Conservation (phyloP, 1,140 invertebrate genomes). For the Aricia agestis region DNA sequence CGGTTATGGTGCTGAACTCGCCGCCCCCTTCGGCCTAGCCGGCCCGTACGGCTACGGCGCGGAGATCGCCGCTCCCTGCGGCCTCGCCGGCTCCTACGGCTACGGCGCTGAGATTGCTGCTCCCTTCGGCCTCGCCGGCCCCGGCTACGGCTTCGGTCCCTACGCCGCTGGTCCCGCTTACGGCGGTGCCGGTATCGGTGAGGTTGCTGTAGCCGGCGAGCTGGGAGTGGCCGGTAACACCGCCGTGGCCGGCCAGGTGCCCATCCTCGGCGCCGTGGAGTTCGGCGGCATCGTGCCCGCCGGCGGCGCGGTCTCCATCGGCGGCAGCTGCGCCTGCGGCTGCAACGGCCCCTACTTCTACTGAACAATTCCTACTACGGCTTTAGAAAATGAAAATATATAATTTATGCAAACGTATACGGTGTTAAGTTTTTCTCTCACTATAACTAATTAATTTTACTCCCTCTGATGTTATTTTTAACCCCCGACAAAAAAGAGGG, state of each 20-base stretch:
- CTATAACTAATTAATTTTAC: too few relatives aligned
- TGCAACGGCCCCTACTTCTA: background rate
- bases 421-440: too few relatives aligned
- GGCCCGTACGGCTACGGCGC: background rate
- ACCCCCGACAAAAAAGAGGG: too few relatives aligned
- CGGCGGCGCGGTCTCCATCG: constrained; percentile 31
- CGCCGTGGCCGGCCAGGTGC: too few relatives aligned
- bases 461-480: too few relatives aligned
- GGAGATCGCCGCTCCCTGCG: background rate
- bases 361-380: too few relatives aligned
- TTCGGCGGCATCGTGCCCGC: constrained; percentile 25
- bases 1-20: too few relatives aligned
- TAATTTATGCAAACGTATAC: too few relatives aligned
- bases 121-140: background rate
- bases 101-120: background rate
- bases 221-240: too few relatives aligned
- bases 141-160: background rate
- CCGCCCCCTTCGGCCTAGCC: background rate
- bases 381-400: too few relatives aligned
- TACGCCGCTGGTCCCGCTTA: constrained; percentile 14
- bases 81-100: background rate
- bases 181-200: constrained; percentile 29
- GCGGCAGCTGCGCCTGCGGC: constrained; percentile 32
- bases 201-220: constrained; percentile 20
- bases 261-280: constrained; percentile 29